These are phyloP conservation scores for Drosophila sordidapex DNA, from an alignment of 2,888 invertebrate genomes.

Conservation along the genomic window DNA sequence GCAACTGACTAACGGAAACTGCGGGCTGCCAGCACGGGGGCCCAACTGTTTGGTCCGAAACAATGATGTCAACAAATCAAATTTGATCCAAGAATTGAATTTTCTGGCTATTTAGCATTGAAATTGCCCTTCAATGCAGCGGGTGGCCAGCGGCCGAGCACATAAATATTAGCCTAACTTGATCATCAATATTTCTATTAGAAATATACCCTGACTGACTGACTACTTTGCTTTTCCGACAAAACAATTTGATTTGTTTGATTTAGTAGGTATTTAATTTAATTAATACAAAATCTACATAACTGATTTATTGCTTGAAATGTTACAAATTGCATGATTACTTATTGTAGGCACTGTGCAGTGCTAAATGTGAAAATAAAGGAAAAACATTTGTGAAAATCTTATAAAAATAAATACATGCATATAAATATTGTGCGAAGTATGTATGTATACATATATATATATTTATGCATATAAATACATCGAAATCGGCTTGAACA, in stretches of 20 bases:
- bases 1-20: constrained; percentile 60
- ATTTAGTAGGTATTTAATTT: constrained; percentile 48
- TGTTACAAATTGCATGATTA: constrained; percentile 44
- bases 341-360: constrained; percentile 50
- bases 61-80: constrained; percentile 67
- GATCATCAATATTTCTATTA: background rate
- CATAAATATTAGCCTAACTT: constrained; percentile 9
- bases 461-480: constrained; percentile 19
- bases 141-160: constrained; percentile 32
- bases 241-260: constrained; percentile 16
- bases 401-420: constrained; percentile 56
- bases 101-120: constrained; percentile 48
- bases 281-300: constrained; percentile 45
- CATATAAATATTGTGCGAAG: constrained; percentile 39
- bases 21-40: constrained; percentile 56
- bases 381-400: constrained; percentile 32
- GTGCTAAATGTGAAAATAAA: constrained; percentile 10
- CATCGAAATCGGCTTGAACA: constrained; percentile 60
- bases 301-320: constrained; percentile 46
- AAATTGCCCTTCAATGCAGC: constrained; percentile 50
- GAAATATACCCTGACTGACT: background rate
- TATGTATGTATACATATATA: background rate
- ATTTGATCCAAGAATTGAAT: constrained; percentile 35
- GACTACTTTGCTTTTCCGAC: background rate
- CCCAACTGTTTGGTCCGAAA: constrained; percentile 38